phyloP scores from a whole-genome alignment of 2,888 invertebrate species.

The Lingula anatina region DNA sequence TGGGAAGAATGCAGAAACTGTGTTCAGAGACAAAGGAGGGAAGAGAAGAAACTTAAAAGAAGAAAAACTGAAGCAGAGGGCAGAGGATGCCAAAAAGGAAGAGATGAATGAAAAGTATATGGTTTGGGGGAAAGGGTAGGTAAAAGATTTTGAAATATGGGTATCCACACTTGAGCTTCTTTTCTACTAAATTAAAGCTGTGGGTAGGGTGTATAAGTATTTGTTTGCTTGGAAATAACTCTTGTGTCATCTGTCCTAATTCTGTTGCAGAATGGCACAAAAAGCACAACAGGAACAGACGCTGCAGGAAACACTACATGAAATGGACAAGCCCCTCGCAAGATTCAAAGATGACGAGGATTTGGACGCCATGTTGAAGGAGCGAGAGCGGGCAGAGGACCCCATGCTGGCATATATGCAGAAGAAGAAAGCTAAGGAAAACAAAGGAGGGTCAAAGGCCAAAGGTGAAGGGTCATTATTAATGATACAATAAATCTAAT shows the following conservation, averaged over 20 bases:
- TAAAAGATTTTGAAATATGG: too few species aligned
- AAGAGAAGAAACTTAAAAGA: conserved; percentile 66
- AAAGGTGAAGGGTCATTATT: too few species aligned
- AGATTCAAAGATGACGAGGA: conserved; percentile 84
- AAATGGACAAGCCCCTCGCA: conserved; percentile 86
- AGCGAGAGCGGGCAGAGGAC: conserved; percentile 71
- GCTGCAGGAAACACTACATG: conserved; percentile 71
- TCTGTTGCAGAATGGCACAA: conserved; percentile 57
- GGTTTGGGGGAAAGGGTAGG: conserved; percentile 48
- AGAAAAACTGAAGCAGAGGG: conserved; percentile 63
- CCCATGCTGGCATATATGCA: conserved; percentile 88
- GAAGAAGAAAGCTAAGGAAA: conserved; percentile 56
- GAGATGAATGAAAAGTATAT: conserved; percentile 36
- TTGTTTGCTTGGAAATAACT: too few species aligned
- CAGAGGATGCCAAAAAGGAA: conserved; percentile 61
- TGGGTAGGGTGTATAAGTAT: too few species aligned
- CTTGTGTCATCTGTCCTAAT: too few species aligned
- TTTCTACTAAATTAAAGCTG: too few species aligned
- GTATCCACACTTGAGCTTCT: too few species aligned
- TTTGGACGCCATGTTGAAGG: conserved; percentile 71
- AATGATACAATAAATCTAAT: too few species aligned
- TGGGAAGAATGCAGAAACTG: conserved; percentile 67
- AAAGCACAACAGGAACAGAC: conserved; percentile 67
- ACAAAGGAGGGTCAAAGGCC: neutral
- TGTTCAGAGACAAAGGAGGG: conserved; percentile 66